These are phyloP conservation scores for Aptenodytes patagonicus DNA, from an alignment of 2,113 vertebrate species.

Conservation along the genomic window DNA sequence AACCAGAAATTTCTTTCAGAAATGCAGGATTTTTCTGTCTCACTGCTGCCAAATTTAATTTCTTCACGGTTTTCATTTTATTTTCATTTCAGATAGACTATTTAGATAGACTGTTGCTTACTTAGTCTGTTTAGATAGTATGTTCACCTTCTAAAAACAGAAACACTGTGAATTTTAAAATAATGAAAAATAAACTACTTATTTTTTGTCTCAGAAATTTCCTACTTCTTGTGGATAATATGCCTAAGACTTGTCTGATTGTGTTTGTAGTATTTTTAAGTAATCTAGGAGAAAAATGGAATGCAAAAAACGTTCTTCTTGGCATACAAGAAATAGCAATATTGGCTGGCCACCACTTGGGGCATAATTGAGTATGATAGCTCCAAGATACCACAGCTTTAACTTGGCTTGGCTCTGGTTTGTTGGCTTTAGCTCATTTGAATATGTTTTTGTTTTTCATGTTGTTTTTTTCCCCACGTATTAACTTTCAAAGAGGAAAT, in stretches of 20 bases:
- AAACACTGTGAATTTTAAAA: not conserved
- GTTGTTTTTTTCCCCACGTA: rapidly evolving
- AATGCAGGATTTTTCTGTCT: not conserved
- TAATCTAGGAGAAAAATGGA: not conserved
- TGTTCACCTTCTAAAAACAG: not conserved
- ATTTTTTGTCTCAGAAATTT: not conserved
- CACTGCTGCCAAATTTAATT: not conserved
- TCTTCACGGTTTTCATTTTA: not conserved
- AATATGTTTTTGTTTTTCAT: not conserved
- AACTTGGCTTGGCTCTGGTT: not conserved
- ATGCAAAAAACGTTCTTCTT: not conserved
- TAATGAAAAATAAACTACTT: not conserved
- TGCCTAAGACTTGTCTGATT: not conserved
- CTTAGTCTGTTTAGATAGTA: not conserved
- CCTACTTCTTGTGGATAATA: not conserved
- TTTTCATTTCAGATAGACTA: not conserved
- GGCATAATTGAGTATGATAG: not conserved
- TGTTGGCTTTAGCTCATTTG: not conserved
- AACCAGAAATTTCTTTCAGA: not conserved
- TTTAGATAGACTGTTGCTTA: not conserved
- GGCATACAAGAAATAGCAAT: not conserved
- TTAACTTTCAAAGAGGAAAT: not conserved
- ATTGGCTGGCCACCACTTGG: not conserved
- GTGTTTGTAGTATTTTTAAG: not conserved
- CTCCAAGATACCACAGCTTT: not conserved